Evolutionary conservation across 2,888 invertebrate genomes (phyloP).

Genomic region (Anthophora plumipes): DNA sequence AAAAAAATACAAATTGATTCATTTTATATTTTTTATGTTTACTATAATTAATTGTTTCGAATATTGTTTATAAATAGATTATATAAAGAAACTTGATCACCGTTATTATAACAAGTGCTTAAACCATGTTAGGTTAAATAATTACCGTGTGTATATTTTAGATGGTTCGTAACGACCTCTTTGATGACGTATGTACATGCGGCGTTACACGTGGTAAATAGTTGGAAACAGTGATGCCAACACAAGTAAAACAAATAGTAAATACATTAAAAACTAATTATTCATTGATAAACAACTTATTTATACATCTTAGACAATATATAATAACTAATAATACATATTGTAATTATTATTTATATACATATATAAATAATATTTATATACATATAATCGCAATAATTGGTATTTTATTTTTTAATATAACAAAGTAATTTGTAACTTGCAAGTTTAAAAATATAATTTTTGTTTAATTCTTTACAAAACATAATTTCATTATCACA

Average conservation of each 20-base stretch:
- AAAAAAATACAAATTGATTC: constrained; percentile 21
- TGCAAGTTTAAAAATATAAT: neutral
- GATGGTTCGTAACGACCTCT: neutral
- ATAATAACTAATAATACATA: too few species aligned
- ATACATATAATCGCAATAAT: too few species aligned
- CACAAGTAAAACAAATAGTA: neutral
- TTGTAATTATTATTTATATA: too few species aligned
- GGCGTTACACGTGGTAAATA: constrained; percentile 42
- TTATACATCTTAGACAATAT: too few species aligned
- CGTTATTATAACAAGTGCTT: neutral
- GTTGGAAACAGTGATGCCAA: constrained; percentile 46
- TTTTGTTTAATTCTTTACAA: neutral
- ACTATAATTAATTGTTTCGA: constrained; percentile 9
- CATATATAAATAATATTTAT: too few species aligned
- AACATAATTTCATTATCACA: neutral
- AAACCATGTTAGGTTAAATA: constrained; percentile 21
- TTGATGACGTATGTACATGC: constrained; percentile 4
- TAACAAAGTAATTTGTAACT: neutral
- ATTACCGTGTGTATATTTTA: neutral
- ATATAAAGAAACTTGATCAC: constrained; percentile 3
- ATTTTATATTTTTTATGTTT: constrained; percentile 17
- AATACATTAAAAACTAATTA: neutral
- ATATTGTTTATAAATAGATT: constrained; percentile 3
- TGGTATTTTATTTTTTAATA: neutral
- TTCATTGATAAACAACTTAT: neutral